phyloP scores from a whole-genome alignment of 2,797 vertebrate genomes.

The Toxotes lorentzi region DNA sequence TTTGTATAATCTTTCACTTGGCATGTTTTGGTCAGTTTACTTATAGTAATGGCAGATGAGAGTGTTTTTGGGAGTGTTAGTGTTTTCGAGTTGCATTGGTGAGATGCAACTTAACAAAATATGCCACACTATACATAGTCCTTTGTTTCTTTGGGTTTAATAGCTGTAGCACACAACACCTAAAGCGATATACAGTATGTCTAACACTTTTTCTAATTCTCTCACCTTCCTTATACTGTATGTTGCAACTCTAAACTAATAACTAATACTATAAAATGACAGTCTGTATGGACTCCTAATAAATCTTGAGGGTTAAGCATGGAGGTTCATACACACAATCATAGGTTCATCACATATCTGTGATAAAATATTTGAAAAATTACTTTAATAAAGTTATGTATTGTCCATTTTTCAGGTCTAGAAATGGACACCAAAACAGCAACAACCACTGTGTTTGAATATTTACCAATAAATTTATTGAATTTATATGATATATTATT shows the following conservation, averaged over 20 bases:
- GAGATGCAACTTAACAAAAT: background rate
- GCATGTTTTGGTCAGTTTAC: background rate
- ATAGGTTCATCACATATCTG: too few relatives aligned
- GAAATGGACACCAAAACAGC: slow-evolving; percentile 29
- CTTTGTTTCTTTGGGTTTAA: background rate
- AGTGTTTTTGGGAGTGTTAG: background rate
- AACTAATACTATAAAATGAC: background rate
- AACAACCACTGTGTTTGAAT: slow-evolving; percentile 40
- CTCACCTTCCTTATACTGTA: background rate
- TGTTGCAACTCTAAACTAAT: background rate
- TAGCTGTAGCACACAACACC: background rate
- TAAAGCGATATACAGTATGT: background rate
- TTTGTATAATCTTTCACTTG: background rate
- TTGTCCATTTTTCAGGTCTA: slow-evolving; percentile 14
- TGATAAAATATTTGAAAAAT: background rate
- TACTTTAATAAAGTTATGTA: background rate
- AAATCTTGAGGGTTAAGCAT: background rate
- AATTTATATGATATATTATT: slow-evolving; percentile 70
- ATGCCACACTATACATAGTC: background rate
- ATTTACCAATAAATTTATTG: slow-evolving; percentile 74
- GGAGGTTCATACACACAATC: too few relatives aligned
- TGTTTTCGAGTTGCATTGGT: background rate
- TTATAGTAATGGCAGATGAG: background rate
- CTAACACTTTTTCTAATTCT: background rate
- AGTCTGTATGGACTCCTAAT: background rate